Conservation (phyloP, 2,113 vertebrate species). For the Melanocharis versteri region DNA sequence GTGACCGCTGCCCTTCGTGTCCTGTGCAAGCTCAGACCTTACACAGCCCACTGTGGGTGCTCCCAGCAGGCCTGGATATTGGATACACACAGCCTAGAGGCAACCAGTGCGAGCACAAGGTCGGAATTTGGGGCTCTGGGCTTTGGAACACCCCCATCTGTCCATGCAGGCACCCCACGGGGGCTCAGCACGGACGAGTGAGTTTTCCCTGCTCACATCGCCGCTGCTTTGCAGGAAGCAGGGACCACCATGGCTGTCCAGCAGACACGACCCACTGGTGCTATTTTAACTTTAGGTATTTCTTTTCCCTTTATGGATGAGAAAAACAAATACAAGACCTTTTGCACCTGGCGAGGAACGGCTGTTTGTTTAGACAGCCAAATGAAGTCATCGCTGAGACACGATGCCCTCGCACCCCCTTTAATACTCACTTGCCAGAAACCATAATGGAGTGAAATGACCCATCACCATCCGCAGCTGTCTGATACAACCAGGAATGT, state of each 20-base stretch:
- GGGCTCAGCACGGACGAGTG: rapidly evolving
- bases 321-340: slow-evolving; percentile 15
- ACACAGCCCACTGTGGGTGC: neutral
- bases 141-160: neutral
- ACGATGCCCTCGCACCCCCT: slow-evolving; percentile 33
- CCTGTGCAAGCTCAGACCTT: neutral
- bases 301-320: neutral
- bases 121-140: neutral
- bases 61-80: neutral
- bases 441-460: slow-evolving; percentile 56
- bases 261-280: neutral
- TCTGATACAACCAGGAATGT: slow-evolving; percentile 12
- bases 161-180: rapidly evolving
- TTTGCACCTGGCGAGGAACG: slow-evolving; percentile 46
- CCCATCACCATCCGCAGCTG: slow-evolving; percentile 46
- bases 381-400: slow-evolving; percentile 53
- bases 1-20: neutral
- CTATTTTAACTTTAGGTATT: slow-evolving; percentile 17
- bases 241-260: neutral
- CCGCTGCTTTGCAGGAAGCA: neutral
- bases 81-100: neutral
- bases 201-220: neutral
- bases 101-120: neutral
- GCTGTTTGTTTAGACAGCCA: slow-evolving; percentile 54
- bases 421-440: slow-evolving; percentile 42